Conservation (phyloP, 2,113 vertebrate species). For the Rallus limicola region DNA sequence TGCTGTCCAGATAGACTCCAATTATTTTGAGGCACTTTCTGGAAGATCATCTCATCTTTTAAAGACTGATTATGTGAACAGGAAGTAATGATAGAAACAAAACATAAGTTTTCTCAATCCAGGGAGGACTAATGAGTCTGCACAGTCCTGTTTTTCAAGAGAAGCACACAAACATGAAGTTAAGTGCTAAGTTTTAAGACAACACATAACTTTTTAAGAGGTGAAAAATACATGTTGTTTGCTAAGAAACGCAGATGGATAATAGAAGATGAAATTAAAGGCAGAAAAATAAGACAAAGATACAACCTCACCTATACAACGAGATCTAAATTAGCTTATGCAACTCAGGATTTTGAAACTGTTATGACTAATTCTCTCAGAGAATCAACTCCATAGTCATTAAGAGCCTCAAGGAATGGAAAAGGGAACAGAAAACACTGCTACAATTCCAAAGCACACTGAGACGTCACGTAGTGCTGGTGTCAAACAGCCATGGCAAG, state of each 20-base stretch:
- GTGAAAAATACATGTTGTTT: background rate
- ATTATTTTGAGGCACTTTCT: background rate
- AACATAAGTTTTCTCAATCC: background rate
- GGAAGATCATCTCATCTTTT: background rate
- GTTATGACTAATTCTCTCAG: background rate
- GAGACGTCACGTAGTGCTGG: background rate
- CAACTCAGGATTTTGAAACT: background rate
- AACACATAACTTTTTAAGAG: background rate
- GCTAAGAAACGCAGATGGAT: background rate
- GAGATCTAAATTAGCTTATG: background rate
- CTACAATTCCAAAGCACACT: background rate
- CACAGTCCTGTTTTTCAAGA: background rate
- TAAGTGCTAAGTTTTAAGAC: background rate
- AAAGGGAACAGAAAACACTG: background rate
- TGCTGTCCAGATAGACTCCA: background rate
- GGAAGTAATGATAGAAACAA: background rate
- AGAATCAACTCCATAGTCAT: background rate
- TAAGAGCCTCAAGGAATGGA: background rate
- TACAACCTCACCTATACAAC: slow-evolving; percentile 15
- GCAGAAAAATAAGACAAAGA: background rate
- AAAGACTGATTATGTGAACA: background rate
- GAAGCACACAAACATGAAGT: background rate
- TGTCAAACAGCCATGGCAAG: background rate
- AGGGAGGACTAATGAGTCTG: background rate
- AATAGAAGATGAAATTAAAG: slow-evolving; percentile 23